Evolutionary conservation across 2,113 vertebrate species (phyloP), one percentile per base, ranked within the genome.

Genomic region (Mirza zaza): DNA sequence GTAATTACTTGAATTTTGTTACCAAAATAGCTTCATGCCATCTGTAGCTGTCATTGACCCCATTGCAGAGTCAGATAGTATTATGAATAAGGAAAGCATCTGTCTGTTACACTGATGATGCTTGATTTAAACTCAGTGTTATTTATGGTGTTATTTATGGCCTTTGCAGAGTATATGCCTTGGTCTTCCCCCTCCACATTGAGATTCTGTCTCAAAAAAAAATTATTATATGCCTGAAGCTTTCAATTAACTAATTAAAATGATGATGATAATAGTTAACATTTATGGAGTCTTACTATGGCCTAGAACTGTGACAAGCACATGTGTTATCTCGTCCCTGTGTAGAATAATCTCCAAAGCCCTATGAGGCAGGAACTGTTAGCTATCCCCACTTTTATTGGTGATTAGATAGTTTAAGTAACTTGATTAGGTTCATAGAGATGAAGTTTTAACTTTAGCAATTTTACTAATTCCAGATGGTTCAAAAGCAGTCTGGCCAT

Each of bases 1-100:
- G 48, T 36, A 50, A 59, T 96, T 45, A 39, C 91, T 97, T 95
- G 93, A 59, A 59, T 94, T 59, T 95, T 96, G 27, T 95, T 96
- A 84, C 96, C n/a, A 73, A 91, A 98, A 93, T 96, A 97, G 42
- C 84, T 42, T 83, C 20, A 34, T 55, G 57, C 39, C 57, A 27
- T 34, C 45, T 68, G 90, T 50, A 59, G 29, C 36, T 85, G 15
- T 83, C 15, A 57, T 48, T 77, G 95, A 93, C 93, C 67, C 17
- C 55, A n/a, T 9, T 2, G 9, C 20, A 29, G 79, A 84, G 39
- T 80, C 52, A 77, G 86, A 73, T 21, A 92, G 14, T 23, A 1
- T 20, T 20, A 36, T 67, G 34, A 57, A 76, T 20, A 18, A 79
- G 68, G 32, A 81, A 77, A 96, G 79, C 21, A 83, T 63, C n/a